A percentile compares a stretch with the other conserved stretches of the same genome.
These are phyloP conservation scores for Tinea trinotella DNA, from an alignment of 2,888 invertebrate species.

Conservation along the genomic window DNA sequence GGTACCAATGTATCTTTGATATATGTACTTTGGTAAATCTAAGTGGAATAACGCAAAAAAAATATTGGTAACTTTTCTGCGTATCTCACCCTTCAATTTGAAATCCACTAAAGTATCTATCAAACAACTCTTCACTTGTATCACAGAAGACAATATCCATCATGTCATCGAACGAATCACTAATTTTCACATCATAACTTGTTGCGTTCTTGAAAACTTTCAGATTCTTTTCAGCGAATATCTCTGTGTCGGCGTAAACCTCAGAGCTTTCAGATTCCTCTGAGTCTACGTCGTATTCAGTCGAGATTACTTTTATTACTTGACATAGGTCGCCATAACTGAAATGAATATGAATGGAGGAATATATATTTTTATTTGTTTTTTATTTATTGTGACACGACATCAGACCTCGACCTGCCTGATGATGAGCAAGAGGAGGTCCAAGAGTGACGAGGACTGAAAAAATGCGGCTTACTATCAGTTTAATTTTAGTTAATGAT, in stretches of 20 bases:
- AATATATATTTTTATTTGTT: too few relatives aligned
- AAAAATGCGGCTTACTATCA: too few relatives aligned
- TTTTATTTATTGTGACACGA: too few relatives aligned
- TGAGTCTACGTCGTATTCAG: constrained; percentile 80
- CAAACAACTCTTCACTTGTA: constrained; percentile 82
- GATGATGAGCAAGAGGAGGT: too few relatives aligned
- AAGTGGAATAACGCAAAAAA: too few relatives aligned
- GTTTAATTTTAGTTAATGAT: too few relatives aligned
- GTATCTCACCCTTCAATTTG: constrained; percentile 83
- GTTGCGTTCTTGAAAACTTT: constrained; percentile 44
- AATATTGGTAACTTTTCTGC: too few relatives aligned
- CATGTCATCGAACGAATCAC: constrained; percentile 82
- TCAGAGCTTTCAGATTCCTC: constrained; percentile 39
- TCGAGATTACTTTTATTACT: constrained; percentile 84
- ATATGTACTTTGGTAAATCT: too few relatives aligned
- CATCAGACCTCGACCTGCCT: too few relatives aligned
- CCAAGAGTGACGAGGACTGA: too few relatives aligned
- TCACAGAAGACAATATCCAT: constrained; percentile 92
- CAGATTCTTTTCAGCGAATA: constrained; percentile 72
- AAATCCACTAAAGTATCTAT: constrained; percentile 88
- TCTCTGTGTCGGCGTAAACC: constrained; percentile 31
- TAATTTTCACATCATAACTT: constrained; percentile 36
- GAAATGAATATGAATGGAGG: background rate
- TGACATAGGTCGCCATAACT: constrained; percentile 84
- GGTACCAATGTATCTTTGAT: too few relatives aligned